Conservation (phyloP, 2,888 invertebrate genomes). For the Erpobdella octoculata region DNA sequence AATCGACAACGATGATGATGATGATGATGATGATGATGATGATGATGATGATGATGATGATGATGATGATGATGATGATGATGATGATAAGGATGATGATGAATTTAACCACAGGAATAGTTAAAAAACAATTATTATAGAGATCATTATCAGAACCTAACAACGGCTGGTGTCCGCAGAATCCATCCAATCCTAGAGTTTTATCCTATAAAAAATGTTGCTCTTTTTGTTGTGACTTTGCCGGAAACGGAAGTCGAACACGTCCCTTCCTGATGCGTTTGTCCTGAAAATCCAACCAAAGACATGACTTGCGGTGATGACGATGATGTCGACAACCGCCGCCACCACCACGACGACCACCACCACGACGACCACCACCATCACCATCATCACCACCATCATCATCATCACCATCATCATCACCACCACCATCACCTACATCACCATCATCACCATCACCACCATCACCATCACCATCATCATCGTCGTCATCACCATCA, state of each 20-base stretch:
- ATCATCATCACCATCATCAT: slow-evolving; percentile 7
- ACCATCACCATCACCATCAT: neutral
- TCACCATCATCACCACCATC: slow-evolving; percentile 6
- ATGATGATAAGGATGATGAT: neutral
- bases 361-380: neutral
- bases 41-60: neutral
- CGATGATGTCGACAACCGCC: no score
- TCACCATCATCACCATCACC: neutral
- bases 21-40: neutral
- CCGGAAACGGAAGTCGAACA: no score
- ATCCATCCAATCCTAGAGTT: no score
- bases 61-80: slow-evolving; percentile 6
- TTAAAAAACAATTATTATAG: neutral
- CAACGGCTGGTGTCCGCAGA: no score
- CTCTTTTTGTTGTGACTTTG: no score
- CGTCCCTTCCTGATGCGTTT: no score
- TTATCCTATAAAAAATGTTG: no score
- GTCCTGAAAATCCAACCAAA: no score
- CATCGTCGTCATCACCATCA: neutral
- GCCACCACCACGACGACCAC: neutral
- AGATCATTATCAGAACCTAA: neutral
- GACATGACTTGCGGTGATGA: no score
- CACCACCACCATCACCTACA: slow-evolving; percentile 5
- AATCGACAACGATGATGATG: neutral
- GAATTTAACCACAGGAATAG: neutral